Evolutionary conservation across 2,888 invertebrate genomes (phyloP).

Genomic region (Tetramorium bicarinatum): DNA sequence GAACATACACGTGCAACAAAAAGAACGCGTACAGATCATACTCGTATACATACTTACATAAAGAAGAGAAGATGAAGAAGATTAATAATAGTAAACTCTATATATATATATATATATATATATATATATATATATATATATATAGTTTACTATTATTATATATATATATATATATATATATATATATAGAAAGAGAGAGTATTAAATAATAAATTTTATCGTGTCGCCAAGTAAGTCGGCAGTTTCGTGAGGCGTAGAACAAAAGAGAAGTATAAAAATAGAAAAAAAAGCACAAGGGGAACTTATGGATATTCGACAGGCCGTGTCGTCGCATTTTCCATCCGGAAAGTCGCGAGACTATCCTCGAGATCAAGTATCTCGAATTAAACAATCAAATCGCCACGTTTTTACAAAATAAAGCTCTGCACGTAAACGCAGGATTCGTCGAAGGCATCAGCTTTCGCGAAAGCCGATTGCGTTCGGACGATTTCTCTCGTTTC

Average conservation of each 20-base stretch:
- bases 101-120: constrained; percentile 23
- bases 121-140: constrained; percentile 8
- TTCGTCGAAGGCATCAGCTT: neutral
- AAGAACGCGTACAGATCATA: constrained; percentile 23
- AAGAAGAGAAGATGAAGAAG: neutral
- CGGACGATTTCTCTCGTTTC: neutral
- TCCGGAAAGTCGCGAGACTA: constrained; percentile 1
- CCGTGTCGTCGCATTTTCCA: constrained; percentile 42
- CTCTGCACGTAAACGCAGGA: neutral
- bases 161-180: constrained; percentile 23
- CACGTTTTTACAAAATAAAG: constrained; percentile 19
- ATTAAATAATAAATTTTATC: constrained; percentile 65
- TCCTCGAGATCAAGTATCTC: neutral
- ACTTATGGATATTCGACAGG: constrained; percentile 55
- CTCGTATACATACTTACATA: constrained; percentile 26
- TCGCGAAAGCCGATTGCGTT: constrained; percentile 14
- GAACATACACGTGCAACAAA: neutral
- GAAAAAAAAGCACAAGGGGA: constrained; percentile 49
- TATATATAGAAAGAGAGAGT: constrained; percentile 23
- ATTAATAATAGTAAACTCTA: constrained; percentile 42
- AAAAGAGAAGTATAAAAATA: constrained; percentile 49
- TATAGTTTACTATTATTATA: constrained; percentile 4
- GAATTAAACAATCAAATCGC: constrained; percentile 23
- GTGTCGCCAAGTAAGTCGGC: constrained; percentile 62
- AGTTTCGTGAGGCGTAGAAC: constrained; percentile 57